Evolutionary conservation across 2,113 vertebrate genomes (phyloP).

Genomic region (Esox niger): DNA sequence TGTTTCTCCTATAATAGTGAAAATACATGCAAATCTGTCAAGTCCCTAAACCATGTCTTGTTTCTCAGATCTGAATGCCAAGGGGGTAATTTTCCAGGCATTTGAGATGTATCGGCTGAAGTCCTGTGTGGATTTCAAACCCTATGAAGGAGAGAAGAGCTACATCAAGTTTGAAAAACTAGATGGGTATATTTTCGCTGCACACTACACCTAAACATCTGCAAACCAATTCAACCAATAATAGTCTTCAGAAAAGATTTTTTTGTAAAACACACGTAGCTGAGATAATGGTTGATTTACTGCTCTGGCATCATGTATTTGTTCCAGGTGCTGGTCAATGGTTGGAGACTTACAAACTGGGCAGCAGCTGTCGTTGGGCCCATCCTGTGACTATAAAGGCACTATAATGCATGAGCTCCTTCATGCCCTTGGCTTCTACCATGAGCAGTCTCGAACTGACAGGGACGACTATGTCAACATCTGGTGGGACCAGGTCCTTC

Average conservation of each 20-base stretch:
- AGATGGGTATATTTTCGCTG: constrained; percentile 64
- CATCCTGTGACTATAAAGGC: constrained; percentile 69
- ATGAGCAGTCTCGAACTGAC: constrained; percentile 78
- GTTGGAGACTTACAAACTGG: constrained; percentile 71
- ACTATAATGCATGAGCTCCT: constrained; percentile 78
- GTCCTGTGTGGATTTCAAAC: constrained; percentile 83
- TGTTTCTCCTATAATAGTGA: background rate
- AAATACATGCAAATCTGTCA: background rate
- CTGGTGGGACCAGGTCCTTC: constrained; percentile 74
- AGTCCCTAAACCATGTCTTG: background rate
- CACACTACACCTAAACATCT: background rate
- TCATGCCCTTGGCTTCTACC: constrained; percentile 80
- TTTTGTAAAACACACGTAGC: too few relatives aligned
- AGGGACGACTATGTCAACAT: constrained; percentile 80
- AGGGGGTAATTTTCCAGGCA: constrained; percentile 67
- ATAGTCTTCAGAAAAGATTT: too few relatives aligned
- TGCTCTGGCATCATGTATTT: background rate
- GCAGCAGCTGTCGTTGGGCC: constrained; percentile 75
- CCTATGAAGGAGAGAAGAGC: constrained; percentile 74
- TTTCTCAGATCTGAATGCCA: constrained; percentile 35
- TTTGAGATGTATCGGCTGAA: constrained; percentile 83
- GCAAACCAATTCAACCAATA: too few relatives aligned
- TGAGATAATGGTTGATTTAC: too few relatives aligned
- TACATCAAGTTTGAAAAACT: constrained; percentile 75
- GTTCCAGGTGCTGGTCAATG: constrained; percentile 77